Conservation (phyloP, 2,113 vertebrate genomes). For the Corapipo altera region DNA sequence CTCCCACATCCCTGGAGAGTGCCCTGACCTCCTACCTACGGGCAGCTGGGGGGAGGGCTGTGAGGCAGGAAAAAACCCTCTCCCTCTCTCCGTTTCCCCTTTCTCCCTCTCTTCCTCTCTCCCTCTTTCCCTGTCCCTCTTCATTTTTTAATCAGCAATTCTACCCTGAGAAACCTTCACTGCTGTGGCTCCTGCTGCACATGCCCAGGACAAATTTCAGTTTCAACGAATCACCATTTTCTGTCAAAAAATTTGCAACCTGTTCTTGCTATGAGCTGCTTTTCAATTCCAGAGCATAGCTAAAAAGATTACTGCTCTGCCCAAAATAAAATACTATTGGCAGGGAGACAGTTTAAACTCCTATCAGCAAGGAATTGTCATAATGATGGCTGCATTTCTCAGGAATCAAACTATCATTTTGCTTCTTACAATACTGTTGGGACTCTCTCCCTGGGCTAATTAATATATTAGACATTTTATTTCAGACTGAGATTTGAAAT, state of each 20-base stretch:
- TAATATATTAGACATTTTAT: constrained; percentile 59
- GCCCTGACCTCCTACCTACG: constrained; percentile 23
- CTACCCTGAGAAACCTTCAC: background rate
- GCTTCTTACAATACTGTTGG: constrained; percentile 59
- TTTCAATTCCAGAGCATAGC: background rate
- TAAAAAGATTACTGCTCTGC: constrained; percentile 32
- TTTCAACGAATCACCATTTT: constrained; percentile 42
- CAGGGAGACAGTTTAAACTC: constrained; percentile 52
- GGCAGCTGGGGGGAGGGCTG: background rate
- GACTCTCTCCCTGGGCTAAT: constrained; percentile 58
- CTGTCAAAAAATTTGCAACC: constrained; percentile 38
- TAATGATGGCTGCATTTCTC: constrained; percentile 24
- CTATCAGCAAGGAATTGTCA: constrained; percentile 52
- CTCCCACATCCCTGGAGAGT: constrained; percentile 27
- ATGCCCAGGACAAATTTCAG: constrained; percentile 9
- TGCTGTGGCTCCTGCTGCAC: background rate
- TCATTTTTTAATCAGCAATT: background rate
- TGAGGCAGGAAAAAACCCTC: background rate
- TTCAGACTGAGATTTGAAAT: constrained; percentile 55
- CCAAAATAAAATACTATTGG: constrained; percentile 48
- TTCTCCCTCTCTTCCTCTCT: background rate
- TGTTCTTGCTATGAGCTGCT: background rate
- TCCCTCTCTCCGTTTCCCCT: background rate
- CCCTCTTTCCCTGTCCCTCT: background rate
- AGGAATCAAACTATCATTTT: constrained; percentile 55